phyloP scores from a whole-genome alignment of 2,888 invertebrate species.

The Leptopilina drosophilae region DNA sequence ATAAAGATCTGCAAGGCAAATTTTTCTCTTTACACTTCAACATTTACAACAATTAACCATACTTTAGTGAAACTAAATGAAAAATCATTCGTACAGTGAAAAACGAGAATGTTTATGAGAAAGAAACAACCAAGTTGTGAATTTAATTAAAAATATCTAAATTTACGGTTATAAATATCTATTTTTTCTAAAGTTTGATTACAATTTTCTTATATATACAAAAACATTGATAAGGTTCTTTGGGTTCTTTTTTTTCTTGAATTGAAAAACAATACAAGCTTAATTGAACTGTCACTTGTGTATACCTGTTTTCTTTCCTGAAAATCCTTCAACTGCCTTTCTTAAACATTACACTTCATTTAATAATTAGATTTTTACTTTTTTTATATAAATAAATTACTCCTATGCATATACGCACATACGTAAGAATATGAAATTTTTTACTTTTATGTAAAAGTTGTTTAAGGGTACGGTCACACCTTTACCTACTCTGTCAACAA shows the following conservation, averaged over 20 bases:
- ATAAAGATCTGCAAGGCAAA: slow-evolving; percentile 32
- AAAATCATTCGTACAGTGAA: background rate
- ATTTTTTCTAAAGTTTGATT: background rate
- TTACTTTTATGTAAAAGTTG: slow-evolving; percentile 2
- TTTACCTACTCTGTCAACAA: background rate
- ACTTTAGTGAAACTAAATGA: background rate
- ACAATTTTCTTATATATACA: background rate
- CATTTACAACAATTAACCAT: background rate
- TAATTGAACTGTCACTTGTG: too few species aligned
- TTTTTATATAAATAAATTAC: background rate
- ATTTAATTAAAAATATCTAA: background rate
- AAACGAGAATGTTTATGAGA: background rate
- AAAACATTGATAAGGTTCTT: background rate
- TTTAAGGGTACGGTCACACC: slow-evolving; percentile 11
- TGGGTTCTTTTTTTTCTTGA: too few species aligned
- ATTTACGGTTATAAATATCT: background rate
- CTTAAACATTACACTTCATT: background rate
- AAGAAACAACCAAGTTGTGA: background rate
- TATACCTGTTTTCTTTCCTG: too few species aligned
- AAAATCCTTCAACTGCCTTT: too few species aligned
- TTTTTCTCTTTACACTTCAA: slow-evolving; percentile 21
- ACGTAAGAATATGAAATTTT: background rate
- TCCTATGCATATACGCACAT: background rate
- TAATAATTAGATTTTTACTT: background rate
- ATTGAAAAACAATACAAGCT: background rate